Base-by-base conservation (phyloP, 2,888 invertebrate species). In the Lepetodrilus schrolli region DNA sequence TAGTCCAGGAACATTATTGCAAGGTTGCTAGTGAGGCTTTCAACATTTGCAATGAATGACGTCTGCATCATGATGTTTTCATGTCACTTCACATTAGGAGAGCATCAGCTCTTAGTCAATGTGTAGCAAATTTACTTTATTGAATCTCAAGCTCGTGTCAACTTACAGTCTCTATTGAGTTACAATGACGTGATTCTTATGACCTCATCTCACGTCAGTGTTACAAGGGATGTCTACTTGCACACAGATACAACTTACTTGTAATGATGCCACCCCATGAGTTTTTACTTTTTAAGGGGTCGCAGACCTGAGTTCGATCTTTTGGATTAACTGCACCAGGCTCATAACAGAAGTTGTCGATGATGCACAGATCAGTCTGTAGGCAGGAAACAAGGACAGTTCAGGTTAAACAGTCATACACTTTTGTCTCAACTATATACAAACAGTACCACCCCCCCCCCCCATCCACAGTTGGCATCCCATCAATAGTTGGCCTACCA, bases 321-420 rank as follows among this genome's bases (percentile, higher is more conserved):
- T 7, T 23, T 1, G 79, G 74, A 58, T 80, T 78, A 4, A 72
- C 68, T 34, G 74, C 76, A 13, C 80, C 81, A 43, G 50, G 48
- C 23, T 74, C 76, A 36, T 82, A 83, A 68, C 82, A 83, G 36
- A 51, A 26, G 1, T 68, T 73, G 34, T 72, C 73, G 23, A 83
- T 83, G n/a, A 70, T 58, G 66, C 83, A 83, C 0, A 82, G 73
- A 69, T 79, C 78, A n/a, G 58, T 51, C 83, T 83, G 68, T 0
- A 74, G 75, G 51, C 43, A 26, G 43, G 8, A 72, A 65, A 38
- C 7, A 26, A 21, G 43, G 5, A 23, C 7, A 20, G 20, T 10
- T 37, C 20, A 5, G n/a, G n/a, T n/a, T 17, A 20, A 66, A 17
- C 23, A 66, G 4, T 36, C 8, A 17, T 17, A n/a, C 20, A 10